Conservation (phyloP, 2,113 vertebrate species). For the Gymnocephalus cernua region DNA sequence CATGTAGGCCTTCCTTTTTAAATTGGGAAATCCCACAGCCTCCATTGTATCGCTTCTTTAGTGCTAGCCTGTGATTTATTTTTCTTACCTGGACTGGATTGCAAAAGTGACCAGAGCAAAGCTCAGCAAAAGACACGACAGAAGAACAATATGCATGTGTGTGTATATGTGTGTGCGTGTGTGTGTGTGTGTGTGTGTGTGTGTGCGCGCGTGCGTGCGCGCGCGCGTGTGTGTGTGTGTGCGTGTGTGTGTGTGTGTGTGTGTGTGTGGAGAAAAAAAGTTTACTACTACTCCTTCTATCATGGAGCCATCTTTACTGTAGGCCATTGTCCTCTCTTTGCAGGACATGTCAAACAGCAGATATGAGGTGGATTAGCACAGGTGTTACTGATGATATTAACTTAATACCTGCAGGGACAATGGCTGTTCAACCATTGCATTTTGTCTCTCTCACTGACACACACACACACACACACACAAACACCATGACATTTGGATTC, state of each 20-base stretch:
- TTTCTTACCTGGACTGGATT: constrained; percentile 17
- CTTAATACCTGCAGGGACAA: too few species aligned
- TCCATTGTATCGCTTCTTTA: too few species aligned
- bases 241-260: not conserved
- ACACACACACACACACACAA: not conserved
- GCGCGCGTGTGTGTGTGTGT: not conserved
- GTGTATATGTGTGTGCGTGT: constrained; percentile 11
- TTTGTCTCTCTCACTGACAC: not conserved
- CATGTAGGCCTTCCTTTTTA: not conserved
- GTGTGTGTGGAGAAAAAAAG: not conserved
- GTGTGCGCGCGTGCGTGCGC: too few species aligned
- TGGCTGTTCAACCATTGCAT: too few species aligned
- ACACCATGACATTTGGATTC: constrained; percentile 62
- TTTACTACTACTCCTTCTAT: too few species aligned
- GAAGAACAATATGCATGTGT: constrained; percentile 15
- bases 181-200: constrained; percentile 14
- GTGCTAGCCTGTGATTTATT: not conserved
- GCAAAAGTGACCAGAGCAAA: constrained; percentile 34
- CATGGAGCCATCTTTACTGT: too few species aligned
- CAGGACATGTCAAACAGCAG: too few species aligned
- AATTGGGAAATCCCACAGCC: not conserved
- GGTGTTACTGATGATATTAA: too few species aligned
- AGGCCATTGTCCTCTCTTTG: too few species aligned
- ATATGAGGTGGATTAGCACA: too few species aligned
- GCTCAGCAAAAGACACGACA: constrained; percentile 42